These are phyloP conservation scores for Tinamus guttatus DNA, from an alignment of 2,113 vertebrate genomes.

Conservation along the genomic window DNA sequence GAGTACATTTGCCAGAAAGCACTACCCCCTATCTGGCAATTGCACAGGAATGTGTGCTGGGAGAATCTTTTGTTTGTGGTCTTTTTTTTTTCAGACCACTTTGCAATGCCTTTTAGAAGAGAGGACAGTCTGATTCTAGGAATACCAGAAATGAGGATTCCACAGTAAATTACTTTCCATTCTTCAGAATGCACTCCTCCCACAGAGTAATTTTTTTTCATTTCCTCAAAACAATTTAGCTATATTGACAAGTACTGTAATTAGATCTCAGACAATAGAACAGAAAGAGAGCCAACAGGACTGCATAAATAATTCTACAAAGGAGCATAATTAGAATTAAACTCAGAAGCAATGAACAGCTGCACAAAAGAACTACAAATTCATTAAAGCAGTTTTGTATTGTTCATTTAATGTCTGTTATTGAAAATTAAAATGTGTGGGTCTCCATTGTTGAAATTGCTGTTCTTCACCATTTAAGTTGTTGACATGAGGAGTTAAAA, in stretches of 20 bases:
- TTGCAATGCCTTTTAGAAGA: not conserved
- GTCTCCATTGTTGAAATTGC: not conserved
- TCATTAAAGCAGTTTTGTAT: constrained; percentile 12
- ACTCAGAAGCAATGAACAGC: constrained; percentile 26
- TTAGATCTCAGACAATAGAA: constrained; percentile 38
- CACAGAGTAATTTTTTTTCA: not conserved
- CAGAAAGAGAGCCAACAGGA: not conserved
- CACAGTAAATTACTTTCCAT: not conserved
- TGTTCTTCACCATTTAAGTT: constrained; percentile 1
- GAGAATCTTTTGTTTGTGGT: not conserved
- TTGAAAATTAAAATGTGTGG: constrained; percentile 25
- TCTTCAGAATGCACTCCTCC: not conserved
- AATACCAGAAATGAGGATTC: not conserved
- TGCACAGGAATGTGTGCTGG: not conserved
- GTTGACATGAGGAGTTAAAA: not conserved
- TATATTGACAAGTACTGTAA: constrained; percentile 29
- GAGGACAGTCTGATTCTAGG: not conserved
- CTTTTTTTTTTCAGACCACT: not conserved
- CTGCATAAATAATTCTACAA: constrained; percentile 41
- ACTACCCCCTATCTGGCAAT: not conserved
- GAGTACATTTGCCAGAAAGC: not conserved
- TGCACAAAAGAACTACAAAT: constrained; percentile 34
- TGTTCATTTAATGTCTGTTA: constrained; percentile 46
- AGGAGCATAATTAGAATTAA: constrained; percentile 58
- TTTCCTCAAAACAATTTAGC: not conserved